Percentiles rank a stretch among this genome's conserved stretches.
These are phyloP conservation scores for Idaea straminata DNA, from an alignment of 2,888 invertebrate genomes.

Conservation along the genomic window DNA sequence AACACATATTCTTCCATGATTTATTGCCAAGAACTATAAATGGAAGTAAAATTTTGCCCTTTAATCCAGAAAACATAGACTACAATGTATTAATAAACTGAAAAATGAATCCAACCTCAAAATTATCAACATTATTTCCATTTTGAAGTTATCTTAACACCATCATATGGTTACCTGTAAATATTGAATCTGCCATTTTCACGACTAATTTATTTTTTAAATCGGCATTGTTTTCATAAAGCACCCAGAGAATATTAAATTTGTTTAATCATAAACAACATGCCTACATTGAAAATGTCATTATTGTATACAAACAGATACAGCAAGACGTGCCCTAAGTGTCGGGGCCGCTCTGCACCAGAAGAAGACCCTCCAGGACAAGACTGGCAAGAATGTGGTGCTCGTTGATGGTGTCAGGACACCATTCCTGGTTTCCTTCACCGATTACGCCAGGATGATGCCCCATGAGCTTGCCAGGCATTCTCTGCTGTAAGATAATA, in stretches of 20 bases:
- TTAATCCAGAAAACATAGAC: background rate
- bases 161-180: background rate
- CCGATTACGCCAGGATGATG: conserved; percentile 95
- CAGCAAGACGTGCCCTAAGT: conserved; percentile 72
- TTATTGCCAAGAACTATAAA: conserved; percentile 36
- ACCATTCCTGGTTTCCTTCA: conserved; percentile 96
- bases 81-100: background rate
- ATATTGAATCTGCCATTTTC: background rate
- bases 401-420: conserved; percentile 98
- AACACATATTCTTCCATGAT: conserved; percentile 38
- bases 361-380: conserved; percentile 80
- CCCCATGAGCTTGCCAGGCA: conserved; percentile 97
- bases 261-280: background rate
- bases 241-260: background rate
- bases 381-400: conserved; percentile 91
- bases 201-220: no score
- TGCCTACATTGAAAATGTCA: background rate
- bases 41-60: conserved; percentile 14
- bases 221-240: background rate
- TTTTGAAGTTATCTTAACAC: background rate
- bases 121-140: background rate
- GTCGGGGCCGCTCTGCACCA: conserved; percentile 72
- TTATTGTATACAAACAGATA: conserved; percentile 44
- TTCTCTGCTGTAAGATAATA: conserved; percentile 88
- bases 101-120: background rate